Percentiles rank a stretch among this genome's conserved stretches.
These are phyloP conservation scores for Euproctis similis DNA, from an alignment of 2,888 invertebrate genomes.

Conservation along the genomic window DNA sequence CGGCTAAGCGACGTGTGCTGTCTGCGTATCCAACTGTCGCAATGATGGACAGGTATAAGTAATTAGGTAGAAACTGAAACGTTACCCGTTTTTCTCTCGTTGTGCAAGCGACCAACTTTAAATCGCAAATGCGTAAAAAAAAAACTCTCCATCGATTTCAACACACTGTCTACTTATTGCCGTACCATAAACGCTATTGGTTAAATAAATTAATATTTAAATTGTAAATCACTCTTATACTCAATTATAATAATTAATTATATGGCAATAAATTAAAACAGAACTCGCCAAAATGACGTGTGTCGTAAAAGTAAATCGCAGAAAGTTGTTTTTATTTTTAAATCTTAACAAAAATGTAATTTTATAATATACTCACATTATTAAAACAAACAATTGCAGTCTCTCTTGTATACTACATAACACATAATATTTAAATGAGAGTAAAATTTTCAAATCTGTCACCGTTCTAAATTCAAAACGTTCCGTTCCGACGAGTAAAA, in stretches of 20 bases:
- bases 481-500: constrained; percentile 54
- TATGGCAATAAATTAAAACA: constrained; percentile 24
- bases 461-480: constrained; percentile 66
- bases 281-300: constrained; percentile 17
- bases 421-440: too few relatives aligned
- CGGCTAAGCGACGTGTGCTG: constrained; percentile 22
- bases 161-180: constrained; percentile 22
- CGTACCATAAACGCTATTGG: constrained; percentile 23
- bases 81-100: constrained; percentile 32
- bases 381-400: constrained; percentile 54
- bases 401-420: constrained; percentile 52
- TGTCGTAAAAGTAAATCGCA: constrained; percentile 48
- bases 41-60: constrained; percentile 41
- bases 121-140: constrained; percentile 33
- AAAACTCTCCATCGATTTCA: constrained; percentile 22
- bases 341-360: constrained; percentile 61
- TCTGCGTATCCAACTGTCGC: constrained; percentile 27
- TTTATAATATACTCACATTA: constrained; percentile 69
- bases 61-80: constrained; percentile 38
- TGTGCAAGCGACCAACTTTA: constrained; percentile 20
- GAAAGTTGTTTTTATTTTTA: constrained; percentile 37
- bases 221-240: constrained; percentile 24
- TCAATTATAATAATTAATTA: too few relatives aligned
- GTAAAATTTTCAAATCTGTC: constrained; percentile 73
- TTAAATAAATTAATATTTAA: constrained; percentile 26